Conservation (phyloP, 2,113 vertebrate species). For the Brachyhypopomus gauderio region DNA sequence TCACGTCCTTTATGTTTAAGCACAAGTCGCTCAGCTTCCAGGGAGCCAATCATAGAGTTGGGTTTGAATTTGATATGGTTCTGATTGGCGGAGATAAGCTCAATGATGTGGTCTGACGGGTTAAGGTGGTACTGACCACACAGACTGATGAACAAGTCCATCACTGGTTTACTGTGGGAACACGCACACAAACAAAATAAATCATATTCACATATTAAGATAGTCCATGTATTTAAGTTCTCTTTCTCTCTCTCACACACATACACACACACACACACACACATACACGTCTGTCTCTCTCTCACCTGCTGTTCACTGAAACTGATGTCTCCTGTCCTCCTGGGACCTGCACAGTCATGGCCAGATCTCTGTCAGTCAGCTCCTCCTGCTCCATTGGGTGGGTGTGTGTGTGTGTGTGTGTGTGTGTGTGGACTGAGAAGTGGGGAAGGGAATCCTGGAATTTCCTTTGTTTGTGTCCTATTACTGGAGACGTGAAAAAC, state of each 20-base stretch:
- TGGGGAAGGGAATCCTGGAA: neutral
- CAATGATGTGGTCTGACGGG: conserved; percentile 86
- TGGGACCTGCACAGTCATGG: conserved; percentile 83
- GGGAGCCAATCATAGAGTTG: conserved; percentile 87
- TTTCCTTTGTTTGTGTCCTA: conserved; percentile 7
- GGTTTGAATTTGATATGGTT: conserved; percentile 87
- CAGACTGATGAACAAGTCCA: conserved; percentile 90
- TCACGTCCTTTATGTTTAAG: conserved; percentile 86
- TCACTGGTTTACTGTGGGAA: conserved; percentile 86
- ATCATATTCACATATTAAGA: neutral
- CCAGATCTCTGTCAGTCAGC: conserved; percentile 77
- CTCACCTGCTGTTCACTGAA: conserved; percentile 85
- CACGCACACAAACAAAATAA: conserved; percentile 22
- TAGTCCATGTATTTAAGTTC: conserved; percentile 19
- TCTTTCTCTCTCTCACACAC: conserved; percentile 12
- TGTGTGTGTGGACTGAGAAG: neutral
- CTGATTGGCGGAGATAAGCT: conserved; percentile 84
- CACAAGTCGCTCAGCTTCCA: conserved; percentile 87
- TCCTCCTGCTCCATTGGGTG: conserved; percentile 78
- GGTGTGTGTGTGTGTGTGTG: conserved; percentile 46
- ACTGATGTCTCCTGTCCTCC: conserved; percentile 80
- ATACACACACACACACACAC: conserved; percentile 35
- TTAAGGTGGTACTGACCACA: conserved; percentile 91
- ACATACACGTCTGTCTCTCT: neutral
- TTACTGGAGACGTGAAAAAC: neutral